Evolutionary conservation across 2,888 invertebrate species (phyloP).

Genomic region (Agonopterix alstromeriana): DNA sequence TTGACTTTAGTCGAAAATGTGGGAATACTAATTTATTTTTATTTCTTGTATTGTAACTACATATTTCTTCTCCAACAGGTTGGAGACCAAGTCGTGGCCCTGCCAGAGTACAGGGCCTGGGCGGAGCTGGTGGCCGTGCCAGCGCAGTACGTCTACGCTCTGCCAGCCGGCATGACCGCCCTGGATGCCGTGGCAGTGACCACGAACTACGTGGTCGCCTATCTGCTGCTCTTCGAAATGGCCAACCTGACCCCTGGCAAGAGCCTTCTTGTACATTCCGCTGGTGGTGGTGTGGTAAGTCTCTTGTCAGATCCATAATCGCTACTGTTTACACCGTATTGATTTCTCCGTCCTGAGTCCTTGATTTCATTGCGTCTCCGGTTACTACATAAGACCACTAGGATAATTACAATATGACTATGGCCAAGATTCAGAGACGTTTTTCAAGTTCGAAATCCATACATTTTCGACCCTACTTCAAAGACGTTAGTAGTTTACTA

Average conservation of each 20-base stretch:
- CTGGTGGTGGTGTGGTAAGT: constrained; percentile 93
- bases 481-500: too few relatives aligned
- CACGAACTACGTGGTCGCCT: constrained; percentile 91
- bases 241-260: constrained; percentile 87
- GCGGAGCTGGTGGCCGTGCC: constrained; percentile 89
- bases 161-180: constrained; percentile 85
- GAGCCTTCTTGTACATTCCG: constrained; percentile 88
- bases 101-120: constrained; percentile 92
- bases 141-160: constrained; percentile 86
- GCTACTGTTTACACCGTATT: too few relatives aligned
- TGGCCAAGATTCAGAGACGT: too few relatives aligned
- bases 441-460: too few relatives aligned
- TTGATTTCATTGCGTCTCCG: too few relatives aligned
- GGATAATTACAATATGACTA: too few relatives aligned
- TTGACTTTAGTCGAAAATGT: too few relatives aligned
- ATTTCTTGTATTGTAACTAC: too few relatives aligned
- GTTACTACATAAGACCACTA: too few relatives aligned
- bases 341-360: too few relatives aligned
- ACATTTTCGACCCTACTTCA: too few relatives aligned
- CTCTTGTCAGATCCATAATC: not conserved
- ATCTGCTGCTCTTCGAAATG: constrained; percentile 90
- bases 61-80: constrained; percentile 71
- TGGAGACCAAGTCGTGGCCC: constrained; percentile 88
- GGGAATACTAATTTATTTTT: too few relatives aligned
- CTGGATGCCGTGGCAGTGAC: constrained; percentile 90